Evolutionary conservation across 2,113 vertebrate species (phyloP).

Genomic region (Ursus arctos): DNA sequence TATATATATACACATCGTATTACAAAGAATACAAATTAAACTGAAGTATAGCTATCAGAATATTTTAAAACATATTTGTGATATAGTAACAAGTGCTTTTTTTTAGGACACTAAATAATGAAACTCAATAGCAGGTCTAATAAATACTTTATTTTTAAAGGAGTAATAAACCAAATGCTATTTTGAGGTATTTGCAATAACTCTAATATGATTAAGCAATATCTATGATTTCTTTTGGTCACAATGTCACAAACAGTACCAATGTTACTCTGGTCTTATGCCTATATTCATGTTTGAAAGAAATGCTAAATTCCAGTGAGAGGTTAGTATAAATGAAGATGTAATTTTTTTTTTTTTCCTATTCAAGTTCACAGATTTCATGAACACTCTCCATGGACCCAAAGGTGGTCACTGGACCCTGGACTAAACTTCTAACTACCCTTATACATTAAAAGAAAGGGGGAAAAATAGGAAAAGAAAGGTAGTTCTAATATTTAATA

Average conservation of each 20-base stretch:
- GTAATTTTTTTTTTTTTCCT: neutral
- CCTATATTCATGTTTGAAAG: neutral
- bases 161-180: neutral
- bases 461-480: neutral
- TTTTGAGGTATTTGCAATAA: neutral
- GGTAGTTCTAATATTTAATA: constrained; percentile 1
- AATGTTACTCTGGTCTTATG: neutral
- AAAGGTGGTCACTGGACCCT: neutral
- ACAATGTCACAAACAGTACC: neutral
- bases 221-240: neutral
- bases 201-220: neutral
- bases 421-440: neutral
- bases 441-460: neutral
- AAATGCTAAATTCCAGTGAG: neutral
- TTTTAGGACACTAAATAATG: constrained; percentile 33
- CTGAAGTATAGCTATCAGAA: neutral
- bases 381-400: neutral
- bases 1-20: neutral
- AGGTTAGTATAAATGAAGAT: neutral
- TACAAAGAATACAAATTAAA: neutral
- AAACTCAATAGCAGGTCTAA: neutral
- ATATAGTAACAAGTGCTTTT: neutral
- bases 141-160: constrained; percentile 13
- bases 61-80: neutral
- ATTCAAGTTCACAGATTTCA: neutral